A percentile compares a stretch with the other conserved stretches of the same genome.
Evolutionary conservation across 2,888 invertebrate species (phyloP).

Genomic region (Tillus elongatus): DNA sequence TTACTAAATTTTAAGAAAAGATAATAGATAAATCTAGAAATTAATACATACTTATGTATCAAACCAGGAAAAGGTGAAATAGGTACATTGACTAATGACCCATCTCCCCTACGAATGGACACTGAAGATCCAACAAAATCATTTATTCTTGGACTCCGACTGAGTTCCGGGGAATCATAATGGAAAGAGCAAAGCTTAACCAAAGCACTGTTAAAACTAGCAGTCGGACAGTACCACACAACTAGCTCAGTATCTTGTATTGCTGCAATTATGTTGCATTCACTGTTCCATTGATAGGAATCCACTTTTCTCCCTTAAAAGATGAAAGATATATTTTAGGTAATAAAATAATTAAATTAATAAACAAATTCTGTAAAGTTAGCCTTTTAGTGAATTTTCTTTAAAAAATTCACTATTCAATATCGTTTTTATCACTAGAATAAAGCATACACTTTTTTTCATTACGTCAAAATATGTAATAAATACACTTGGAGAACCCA

Average conservation of each 20-base stretch:
- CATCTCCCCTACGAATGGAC: constrained; percentile 79
- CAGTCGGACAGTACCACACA: constrained; percentile 75
- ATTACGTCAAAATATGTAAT: background rate
- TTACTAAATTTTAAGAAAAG: background rate
- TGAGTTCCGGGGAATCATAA: constrained; percentile 61
- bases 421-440: background rate
- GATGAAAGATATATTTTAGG: background rate
- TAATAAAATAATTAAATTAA: background rate
- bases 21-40: constrained; percentile 11
- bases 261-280: constrained; percentile 69
- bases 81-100: constrained; percentile 67
- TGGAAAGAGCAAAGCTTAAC: constrained; percentile 52
- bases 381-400: no score
- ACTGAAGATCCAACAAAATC: constrained; percentile 79
- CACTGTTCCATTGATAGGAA: constrained; percentile 60
- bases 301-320: constrained; percentile 48
- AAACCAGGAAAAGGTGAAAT: constrained; percentile 62
- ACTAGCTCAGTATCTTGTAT: constrained; percentile 69
- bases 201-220: constrained; percentile 62
- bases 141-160: constrained; percentile 72
- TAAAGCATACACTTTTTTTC: background rate
- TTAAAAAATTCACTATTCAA: no score
- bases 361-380: background rate
- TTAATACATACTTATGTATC: constrained; percentile 38
- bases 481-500: no score